Evolutionary conservation across 2,888 invertebrate species (phyloP), one percentile per base, ranked within the genome.

Genomic region (Sminthurinus aureus): DNA sequence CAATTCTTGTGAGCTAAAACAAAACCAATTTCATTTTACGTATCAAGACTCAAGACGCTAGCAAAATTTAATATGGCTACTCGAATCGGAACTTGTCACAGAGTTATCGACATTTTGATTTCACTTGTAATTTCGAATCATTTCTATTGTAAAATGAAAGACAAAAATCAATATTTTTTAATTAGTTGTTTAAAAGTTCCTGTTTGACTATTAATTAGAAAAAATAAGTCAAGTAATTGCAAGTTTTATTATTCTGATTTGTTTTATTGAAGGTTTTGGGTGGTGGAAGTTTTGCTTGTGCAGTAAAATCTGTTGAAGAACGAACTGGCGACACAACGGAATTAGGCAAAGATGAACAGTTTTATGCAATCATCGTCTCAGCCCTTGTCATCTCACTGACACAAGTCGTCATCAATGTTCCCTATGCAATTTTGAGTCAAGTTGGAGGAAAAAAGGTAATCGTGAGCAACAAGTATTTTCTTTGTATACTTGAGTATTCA

Each of bases 371-470:
- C 67, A 67, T n/a, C 12, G 76, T 18, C 9, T 4, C 51, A 76
- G 38, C 67, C 18, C 15, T 77, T 22, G 51, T 71, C 77, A 77
- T 64, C 20, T n/a, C 22, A 26, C 2, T 12, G 15, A 38, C 26
- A 24, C 38, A 75, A 52, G 8, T 58, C 38, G n/a, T 11, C 50
- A 76, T 82, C 8, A 77, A 58, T 64, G 26, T 81, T 18, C 69
- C 51, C 13, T 71, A 73, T 52, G 52, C 38, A 9, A 67, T 67
- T n/a, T 6, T 67, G n/a, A 67, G 67, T 18, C 9, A 12, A 11
- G 52, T 52, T 52, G 52, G 52, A 52, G 13, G 52, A 11, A 67
- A 67, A 20, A 67, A 67, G 67, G 67, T 67, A 67, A 20, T 6
- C 73, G 26, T 22, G 24, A 73, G 20, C 24, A 22, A 9, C 11